Evolutionary conservation across 2,113 vertebrate species (phyloP).

Genomic region (Trogon melanurus): DNA sequence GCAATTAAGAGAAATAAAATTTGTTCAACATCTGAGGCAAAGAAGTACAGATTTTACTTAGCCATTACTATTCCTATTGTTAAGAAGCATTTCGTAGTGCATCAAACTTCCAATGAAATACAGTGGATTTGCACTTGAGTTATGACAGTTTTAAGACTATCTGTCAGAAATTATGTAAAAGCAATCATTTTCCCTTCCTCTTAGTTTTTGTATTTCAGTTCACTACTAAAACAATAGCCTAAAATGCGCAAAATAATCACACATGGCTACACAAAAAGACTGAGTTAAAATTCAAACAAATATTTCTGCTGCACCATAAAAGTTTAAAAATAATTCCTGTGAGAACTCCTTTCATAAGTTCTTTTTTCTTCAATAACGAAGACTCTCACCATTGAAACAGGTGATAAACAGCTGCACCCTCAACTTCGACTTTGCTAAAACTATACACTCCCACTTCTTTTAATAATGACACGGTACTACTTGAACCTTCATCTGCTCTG

Average conservation of each 20-base stretch:
- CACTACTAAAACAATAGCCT: not conserved
- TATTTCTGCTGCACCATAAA: not conserved
- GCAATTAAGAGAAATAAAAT: not conserved
- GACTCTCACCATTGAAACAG: not conserved
- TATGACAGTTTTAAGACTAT: not conserved
- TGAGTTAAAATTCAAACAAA: not conserved
- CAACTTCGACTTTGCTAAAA: not conserved
- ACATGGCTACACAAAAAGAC: not conserved
- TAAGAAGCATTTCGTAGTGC: not conserved
- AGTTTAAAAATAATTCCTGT: not conserved
- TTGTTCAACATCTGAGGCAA: not conserved
- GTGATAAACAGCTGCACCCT: rapidly evolving
- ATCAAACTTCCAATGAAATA: not conserved
- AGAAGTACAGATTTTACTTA: not conserved
- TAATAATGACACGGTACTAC: not conserved
- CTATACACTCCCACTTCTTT: not conserved
- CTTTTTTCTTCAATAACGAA: not conserved
- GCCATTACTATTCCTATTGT: not conserved
- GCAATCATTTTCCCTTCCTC: not conserved
- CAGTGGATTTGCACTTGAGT: not conserved
- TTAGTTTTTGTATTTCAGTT: not conserved
- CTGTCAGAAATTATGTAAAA: not conserved
- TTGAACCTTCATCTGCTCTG: not conserved
- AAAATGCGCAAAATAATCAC: not conserved
- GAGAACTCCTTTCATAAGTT: not conserved